A percentile compares a stretch with the other conserved stretches of the same genome.
phyloP scores from a whole-genome alignment of 2,113 vertebrate genomes.

The Rhineura floridana region DNA sequence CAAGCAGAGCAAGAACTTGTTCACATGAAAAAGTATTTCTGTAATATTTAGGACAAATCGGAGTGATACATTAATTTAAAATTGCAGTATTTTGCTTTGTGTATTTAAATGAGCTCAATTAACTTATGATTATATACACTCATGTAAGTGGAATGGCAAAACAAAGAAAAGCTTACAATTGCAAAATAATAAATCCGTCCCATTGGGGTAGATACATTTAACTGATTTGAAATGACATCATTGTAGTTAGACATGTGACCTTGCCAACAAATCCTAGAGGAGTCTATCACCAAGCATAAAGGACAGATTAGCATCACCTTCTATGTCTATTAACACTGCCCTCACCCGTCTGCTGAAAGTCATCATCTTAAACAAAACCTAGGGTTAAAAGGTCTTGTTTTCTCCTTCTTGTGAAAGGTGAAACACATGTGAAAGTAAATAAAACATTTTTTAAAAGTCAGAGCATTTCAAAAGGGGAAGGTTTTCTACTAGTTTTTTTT shows the following conservation, averaged over 20 bases:
- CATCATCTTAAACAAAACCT: constrained; percentile 22
- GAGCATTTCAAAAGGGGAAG: background rate
- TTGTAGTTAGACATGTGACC: constrained; percentile 33
- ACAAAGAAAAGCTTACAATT: constrained; percentile 33
- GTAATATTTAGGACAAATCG: constrained; percentile 33
- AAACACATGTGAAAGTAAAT: background rate
- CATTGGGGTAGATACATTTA: constrained; percentile 9
- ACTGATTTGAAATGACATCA: constrained; percentile 51
- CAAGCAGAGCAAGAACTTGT: constrained; percentile 7
- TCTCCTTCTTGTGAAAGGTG: background rate
- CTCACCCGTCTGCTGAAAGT: constrained; percentile 32
- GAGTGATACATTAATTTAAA: constrained; percentile 13
- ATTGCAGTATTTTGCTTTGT: constrained; percentile 2
- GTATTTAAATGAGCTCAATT: constrained; percentile 33
- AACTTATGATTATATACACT: background rate
- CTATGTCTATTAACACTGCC: constrained; percentile 28
- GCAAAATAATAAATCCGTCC: constrained; percentile 33
- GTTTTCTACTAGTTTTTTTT: background rate
- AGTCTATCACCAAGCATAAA: constrained; percentile 38
- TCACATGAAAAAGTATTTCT: constrained; percentile 40
- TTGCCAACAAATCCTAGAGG: constrained; percentile 38
- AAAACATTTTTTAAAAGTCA: background rate
- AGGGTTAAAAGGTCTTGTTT: background rate
- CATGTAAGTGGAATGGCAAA: constrained; percentile 28
- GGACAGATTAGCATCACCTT: background rate